These are phyloP conservation scores for Tholera decimalis DNA, from an alignment of 2,888 invertebrate genomes.

Conservation along the genomic window DNA sequence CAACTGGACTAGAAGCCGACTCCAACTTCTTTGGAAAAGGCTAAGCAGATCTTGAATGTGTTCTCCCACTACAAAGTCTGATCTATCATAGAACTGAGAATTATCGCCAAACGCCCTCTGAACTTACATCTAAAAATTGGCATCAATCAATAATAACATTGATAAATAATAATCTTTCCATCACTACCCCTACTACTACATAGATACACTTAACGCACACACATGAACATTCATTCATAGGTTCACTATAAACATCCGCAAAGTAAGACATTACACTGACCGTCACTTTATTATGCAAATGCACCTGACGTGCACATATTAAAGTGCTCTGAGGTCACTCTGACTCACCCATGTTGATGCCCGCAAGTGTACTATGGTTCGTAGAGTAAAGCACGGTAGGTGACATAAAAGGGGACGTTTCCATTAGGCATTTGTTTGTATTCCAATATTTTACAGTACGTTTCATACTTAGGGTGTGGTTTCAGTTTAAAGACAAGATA, in stretches of 20 bases:
- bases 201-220: neutral
- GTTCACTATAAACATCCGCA: constrained; percentile 6
- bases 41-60: too few relatives aligned
- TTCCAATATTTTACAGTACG: neutral
- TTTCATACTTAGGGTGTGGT: neutral
- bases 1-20: too few relatives aligned
- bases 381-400: neutral
- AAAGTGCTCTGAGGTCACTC: constrained; percentile 41
- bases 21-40: too few relatives aligned
- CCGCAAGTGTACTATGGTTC: constrained; percentile 15
- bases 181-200: neutral
- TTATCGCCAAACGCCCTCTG: constrained; percentile 12
- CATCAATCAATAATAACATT: neutral
- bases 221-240: constrained; percentile 20
- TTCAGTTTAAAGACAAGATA: neutral
- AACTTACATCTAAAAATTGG: constrained; percentile 5
- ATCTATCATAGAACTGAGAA: neutral
- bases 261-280: constrained; percentile 37
- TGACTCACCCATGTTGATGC: constrained; percentile 54
- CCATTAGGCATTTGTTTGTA: constrained; percentile 24
- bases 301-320: constrained; percentile 51
- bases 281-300: constrained; percentile 44
- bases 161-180: constrained; percentile 3
- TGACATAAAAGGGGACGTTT: constrained; percentile 6
- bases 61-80: neutral